Evolutionary conservation across 1,140 invertebrate genomes (phyloP).

Genomic region (Belonocnema kinseyi): DNA sequence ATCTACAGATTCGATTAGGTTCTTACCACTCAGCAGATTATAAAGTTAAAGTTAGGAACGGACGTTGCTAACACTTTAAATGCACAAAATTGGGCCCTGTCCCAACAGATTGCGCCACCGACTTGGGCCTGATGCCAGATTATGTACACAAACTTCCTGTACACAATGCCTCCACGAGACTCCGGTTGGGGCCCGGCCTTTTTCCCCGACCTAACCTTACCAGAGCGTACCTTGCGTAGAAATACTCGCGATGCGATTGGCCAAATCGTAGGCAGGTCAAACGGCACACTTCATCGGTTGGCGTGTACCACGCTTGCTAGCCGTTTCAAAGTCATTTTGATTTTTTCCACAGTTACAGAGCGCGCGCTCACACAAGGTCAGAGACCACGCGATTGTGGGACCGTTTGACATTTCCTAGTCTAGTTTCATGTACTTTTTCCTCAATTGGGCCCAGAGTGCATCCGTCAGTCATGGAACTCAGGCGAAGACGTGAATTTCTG

Average conservation of each 20-base stretch:
- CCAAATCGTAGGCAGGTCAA: slow-evolving; percentile 71
- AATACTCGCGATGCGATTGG: slow-evolving; percentile 65
- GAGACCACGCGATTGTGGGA: not conserved
- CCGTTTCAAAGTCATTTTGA: slow-evolving; percentile 43
- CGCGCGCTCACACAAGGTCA: slow-evolving; percentile 36
- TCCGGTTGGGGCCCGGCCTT: slow-evolving; percentile 12
- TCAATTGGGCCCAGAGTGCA: not conserved
- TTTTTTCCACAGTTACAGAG: slow-evolving; percentile 36
- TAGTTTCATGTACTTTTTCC: not conserved
- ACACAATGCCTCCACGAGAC: slow-evolving; percentile 7
- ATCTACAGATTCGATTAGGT: too few species aligned
- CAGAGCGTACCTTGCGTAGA: slow-evolving; percentile 26
- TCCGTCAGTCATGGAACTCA: not conserved
- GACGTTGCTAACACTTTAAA: not conserved
- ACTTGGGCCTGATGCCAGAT: slow-evolving; percentile 40
- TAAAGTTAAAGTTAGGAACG: not conserved
- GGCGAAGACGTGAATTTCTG: not conserved
- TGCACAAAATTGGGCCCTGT: not conserved
- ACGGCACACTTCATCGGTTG: slow-evolving; percentile 62
- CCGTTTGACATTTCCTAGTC: slow-evolving; percentile 7
- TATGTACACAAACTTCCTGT: not conserved
- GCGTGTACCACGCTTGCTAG: slow-evolving; percentile 56
- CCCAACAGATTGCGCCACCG: slow-evolving; percentile 60
- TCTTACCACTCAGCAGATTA: too few species aligned
- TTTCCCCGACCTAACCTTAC: slow-evolving; percentile 19